Base-by-base conservation (phyloP, 2,888 invertebrate genomes). In the Sarcophaga caerulescens region DNA sequence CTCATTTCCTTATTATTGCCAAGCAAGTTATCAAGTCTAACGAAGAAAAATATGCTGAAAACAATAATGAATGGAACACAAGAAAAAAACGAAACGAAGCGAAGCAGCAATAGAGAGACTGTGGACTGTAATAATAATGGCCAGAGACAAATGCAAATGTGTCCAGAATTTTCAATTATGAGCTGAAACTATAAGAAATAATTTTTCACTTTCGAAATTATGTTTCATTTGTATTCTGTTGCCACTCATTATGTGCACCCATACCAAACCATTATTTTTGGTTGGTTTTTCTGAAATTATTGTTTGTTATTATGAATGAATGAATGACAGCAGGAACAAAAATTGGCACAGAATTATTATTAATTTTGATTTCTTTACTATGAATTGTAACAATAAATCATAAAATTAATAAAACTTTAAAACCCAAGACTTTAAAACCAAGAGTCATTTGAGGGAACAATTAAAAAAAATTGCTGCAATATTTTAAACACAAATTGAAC, bases 91-190 rank as follows among this genome's bases (percentile, higher is more conserved):
- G 6, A 14, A 47, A 52, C 4, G 52, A 17, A 52, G 52, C 4
- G 5, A 52, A 52, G 17, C 12, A 52, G 17, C 11, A 14, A 47
- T 47, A 14, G 47, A 47, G 14, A 47, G 12, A 47, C 3, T 45
- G 45, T 23, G 4, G 12, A 69, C 17, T 59, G 12, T 14, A 79
- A 25, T 63, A 81, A 62, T 19, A 80, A 44, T 80, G 71, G 59
- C 66, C 19, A 78, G 74, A 86, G 86, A 86, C 65, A 84, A 84
- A 84, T 86, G 86, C 81, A 86, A 86, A 86, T 86, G 84, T 86
- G 86, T 86, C 84, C 86, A 86, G 86, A 86, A 84, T 86, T 86
- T 86, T 86, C 86, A 84, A 84, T 86, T 86, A 86, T 86, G 81
- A 86, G 59, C 78, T 75, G 71, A 84, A 81, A 81, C 81, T 78